Base-by-base conservation (phyloP, 2,797 vertebrate species). In the Gila robusta region DNA sequence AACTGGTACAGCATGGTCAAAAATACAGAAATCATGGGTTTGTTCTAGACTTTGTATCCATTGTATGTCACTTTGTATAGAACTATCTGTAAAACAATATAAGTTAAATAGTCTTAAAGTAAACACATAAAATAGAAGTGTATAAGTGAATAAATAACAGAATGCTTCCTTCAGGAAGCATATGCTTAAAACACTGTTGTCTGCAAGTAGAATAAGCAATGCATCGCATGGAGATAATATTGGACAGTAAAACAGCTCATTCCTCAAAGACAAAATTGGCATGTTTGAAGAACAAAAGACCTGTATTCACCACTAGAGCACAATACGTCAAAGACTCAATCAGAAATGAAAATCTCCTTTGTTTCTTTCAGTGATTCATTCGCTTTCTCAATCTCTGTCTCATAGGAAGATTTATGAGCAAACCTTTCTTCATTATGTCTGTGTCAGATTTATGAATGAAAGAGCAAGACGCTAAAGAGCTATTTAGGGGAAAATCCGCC, bases 401-500 rank as follows among this genome's bases (percentile, higher is more conserved):
- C n/a, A 17, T 17, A 72, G 47, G 79, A 49, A 66, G 70, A 83
- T 71, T 85, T 41, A 79, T 69, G 70, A 79, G 4, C 5, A 21
- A 86, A 66, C 8, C 39, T 39, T 71, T 83, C 82, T 87, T 76
- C 79, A 67, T 70, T 44, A 44, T 85, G 78, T 59, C 76, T 79
- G 71, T 81, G 79, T 86, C 35, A 83, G 79, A 85, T 90, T 90
- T 88, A 81, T 90, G 79, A 90, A 84, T 83, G 89, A 77, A 82
- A 41, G 28, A 73, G 54, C 67, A 17, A 73, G 70, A 69, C 6
- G 44, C 32, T 59, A 84, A 83, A 67, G 44, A 86, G 88, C 69
- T 89, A 85, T 88, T 85, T 82, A 54, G 71, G 72, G 83, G 78
- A 62, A 52, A 73, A 39, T 21, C 77, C 16, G 10, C 64, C 81